Evolutionary conservation across 1,140 invertebrate genomes (phyloP), one percentile per base, ranked within the genome.

Genomic region (Lepidostoma basale): DNA sequence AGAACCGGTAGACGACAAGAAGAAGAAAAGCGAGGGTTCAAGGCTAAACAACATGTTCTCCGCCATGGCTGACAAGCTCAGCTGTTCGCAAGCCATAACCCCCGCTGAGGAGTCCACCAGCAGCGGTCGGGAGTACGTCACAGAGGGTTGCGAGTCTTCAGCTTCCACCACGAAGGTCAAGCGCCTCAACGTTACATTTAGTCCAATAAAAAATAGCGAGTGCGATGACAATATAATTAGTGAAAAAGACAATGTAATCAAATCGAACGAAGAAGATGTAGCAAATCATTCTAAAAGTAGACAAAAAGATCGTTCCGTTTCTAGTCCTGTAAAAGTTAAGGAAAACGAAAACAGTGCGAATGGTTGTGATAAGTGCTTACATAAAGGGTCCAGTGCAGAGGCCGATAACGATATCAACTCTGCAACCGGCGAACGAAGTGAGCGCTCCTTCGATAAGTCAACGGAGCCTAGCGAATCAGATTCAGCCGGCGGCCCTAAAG

Each of bases 31-130:
- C 67, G 72, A 49, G 20, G 67, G 25, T 20, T 47, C 65, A 10
- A 82, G 83, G 78, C 76, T 83, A 0, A 85, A 84, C 69, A 85
- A 79, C 65, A 82, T 84, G 8, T 81, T 85, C 56, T 81, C 80
- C 62, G 78, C 82, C 3, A 82, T 84, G 3, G 82, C 79, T 25
- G 83, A 85, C 39, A 76, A 80, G 59, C 75, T 81, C 0, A 81
- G 82, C 73, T 84, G 83, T 47, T 81, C 75, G 8, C 36, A 40
- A 40, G 62, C 79, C 5, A 81, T 83, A 2, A 82, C 82, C 5
- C 81, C 82, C 2, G 79, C 78, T 1, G 81, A 82, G 44, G 81
- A 83, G 70, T 83, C 82, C 3, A 81, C 77, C 49, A 82, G 81
- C 42, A 83, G 82, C 30, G 81, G 82, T 0, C 74, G 80, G 74